A percentile compares a stretch with the other conserved stretches of the same genome.
These are phyloP conservation scores for Eupithecia subfuscata DNA, from an alignment of 2,888 invertebrate species.

Conservation along the genomic window DNA sequence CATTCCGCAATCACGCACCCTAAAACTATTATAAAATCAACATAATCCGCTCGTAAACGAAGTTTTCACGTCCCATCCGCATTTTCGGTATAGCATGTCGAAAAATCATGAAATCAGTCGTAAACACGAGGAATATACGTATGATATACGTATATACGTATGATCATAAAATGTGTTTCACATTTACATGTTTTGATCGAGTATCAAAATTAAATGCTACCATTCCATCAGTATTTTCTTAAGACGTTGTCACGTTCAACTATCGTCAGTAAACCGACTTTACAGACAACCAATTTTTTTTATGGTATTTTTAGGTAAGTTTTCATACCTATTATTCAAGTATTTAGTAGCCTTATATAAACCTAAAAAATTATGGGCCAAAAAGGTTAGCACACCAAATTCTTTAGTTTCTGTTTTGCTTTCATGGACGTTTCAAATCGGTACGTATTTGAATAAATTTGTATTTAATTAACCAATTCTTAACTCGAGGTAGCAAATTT, in stretches of 20 bases:
- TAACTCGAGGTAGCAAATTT: too few species aligned
- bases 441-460: background rate
- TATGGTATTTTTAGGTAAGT: background rate
- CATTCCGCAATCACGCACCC: background rate
- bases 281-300: too few species aligned
- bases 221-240: too few species aligned
- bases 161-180: too few species aligned
- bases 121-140: slow-evolving; percentile 2
- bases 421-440: background rate
- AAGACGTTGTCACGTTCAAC: too few species aligned
- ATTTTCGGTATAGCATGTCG: slow-evolving; percentile 14
- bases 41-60: slow-evolving; percentile 3
- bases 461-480: background rate
- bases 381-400: background rate
- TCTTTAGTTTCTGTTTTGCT: background rate
- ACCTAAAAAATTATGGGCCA: background rate
- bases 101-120: slow-evolving; percentile 6
- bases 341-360: background rate
- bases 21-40: background rate
- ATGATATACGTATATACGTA: too few species aligned
- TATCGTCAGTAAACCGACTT: too few species aligned
- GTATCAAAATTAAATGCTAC: too few species aligned
- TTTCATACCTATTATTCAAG: background rate
- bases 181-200: too few species aligned
- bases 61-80: slow-evolving; percentile 17